phyloP scores from a whole-genome alignment of 2,888 invertebrate species.

The Spilosoma lubricipeda region DNA sequence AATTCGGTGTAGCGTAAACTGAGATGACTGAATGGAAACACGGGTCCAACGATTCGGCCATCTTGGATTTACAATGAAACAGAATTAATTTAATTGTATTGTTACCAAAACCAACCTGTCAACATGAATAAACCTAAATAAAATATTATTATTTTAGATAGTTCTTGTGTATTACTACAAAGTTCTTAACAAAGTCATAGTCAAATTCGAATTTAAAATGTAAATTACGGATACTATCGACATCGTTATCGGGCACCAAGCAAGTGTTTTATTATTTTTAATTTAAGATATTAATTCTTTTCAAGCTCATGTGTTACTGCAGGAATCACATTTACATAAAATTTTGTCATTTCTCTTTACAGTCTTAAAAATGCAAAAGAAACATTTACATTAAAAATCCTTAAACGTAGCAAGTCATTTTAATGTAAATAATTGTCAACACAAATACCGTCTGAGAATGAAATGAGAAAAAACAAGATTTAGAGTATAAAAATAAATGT shows the following conservation, averaged over 20 bases:
- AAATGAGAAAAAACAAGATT: slow-evolving; percentile 10
- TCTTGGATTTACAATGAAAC: too few species aligned
- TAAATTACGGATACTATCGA: not conserved
- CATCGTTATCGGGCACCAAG: not conserved
- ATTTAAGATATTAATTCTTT: not conserved
- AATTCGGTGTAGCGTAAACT: too few species aligned
- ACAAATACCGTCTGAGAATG: not conserved
- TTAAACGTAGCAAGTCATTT: not conserved
- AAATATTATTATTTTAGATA: too few species aligned
- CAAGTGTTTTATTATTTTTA: too few species aligned
- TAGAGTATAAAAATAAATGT: not conserved
- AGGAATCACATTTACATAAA: not conserved
- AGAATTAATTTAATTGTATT: too few species aligned
- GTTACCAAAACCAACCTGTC: too few species aligned
- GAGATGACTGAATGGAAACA: too few species aligned
- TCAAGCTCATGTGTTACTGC: not conserved
- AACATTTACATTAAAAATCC: slow-evolving; percentile 2
- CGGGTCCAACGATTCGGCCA: too few species aligned
- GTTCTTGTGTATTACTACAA: too few species aligned
- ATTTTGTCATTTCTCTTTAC: not conserved
- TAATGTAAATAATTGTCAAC: slow-evolving; percentile 5
- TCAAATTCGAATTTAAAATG: too few species aligned
- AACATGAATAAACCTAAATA: too few species aligned
- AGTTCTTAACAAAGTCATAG: too few species aligned
- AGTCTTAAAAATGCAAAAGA: not conserved